Base-by-base conservation (phyloP, 2,113 vertebrate genomes). In the Barnardius zonarius region DNA sequence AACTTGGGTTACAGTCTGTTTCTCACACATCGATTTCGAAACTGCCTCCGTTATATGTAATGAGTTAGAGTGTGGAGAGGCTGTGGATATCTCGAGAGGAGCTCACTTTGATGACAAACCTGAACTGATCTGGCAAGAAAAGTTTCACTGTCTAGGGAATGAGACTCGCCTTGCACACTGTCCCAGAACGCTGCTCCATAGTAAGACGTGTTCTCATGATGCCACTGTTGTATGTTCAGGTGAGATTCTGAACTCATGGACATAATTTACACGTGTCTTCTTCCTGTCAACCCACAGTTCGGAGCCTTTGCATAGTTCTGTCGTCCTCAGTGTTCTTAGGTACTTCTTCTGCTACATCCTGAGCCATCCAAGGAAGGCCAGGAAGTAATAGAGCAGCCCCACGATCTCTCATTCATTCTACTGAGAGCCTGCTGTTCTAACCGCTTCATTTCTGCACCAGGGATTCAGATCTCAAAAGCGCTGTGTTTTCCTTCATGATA, bases 191-290 rank as follows among this genome's bases (percentile, higher is more conserved):
- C 30, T 86, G 16, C 96, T 30, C 11, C 73, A 3, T 1, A 94
- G 59, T 6, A 72, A 73, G 6, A 92, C 33, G 0, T 98, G 98
- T n/a, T 83, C 51, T 78, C 97, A 97, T 63, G 96, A 97, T 24
- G 95, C 95, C 69, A 88, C 75, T 23, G 10, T 98, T 28, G 15
- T 98, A 54, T 98, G 98, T 87, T 97, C 98, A 97, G 97, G 98
- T 98, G 74, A 98, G 98, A 79, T 16, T 87, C 83, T 35, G n/a
- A 35, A 76, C 10, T 24, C 59, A 48, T 24, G 14, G 19, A 49
- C 1, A 0, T 78, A 59, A 74, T 55, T 80, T 54, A 35, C 6
- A 7, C 3, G 2, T 73, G 17, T 25, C 17, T 83, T 92, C 43
- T 70, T 90, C 49, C 41, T 59, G 10, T 39, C n/a, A 85, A 52